Base-by-base conservation (phyloP, 2,113 vertebrate genomes). In the Rafetus swinhoei region DNA sequence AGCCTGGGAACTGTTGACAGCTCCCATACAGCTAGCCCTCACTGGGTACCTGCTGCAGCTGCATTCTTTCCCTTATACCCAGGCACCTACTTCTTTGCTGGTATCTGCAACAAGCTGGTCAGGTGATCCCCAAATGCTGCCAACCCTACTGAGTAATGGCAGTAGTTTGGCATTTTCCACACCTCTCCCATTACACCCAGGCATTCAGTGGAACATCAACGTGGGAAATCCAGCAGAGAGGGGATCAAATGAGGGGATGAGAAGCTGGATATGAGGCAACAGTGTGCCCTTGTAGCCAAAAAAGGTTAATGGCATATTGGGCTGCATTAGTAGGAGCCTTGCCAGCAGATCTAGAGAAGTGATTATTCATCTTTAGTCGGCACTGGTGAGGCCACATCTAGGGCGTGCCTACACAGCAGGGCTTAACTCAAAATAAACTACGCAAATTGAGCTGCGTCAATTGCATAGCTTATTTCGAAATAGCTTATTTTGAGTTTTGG, bases 211-310 rank as follows among this genome's bases (percentile, higher is more conserved):
- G 22, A 35, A 3, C 56, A 52, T 25, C 18, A 59, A 21, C 21
- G 3, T 4, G 55, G 56, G 55, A 81, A 79, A 59, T 87, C 32
- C 45, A 62, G 90, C 7, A 3, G 2, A 0, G 0, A 9, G 85
- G 65, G 76, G 77, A 84, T 92, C 91, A 91, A 95, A 62, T 62
- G 9, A 0, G 45, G 6, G 45, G 45, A 45, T 45, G 45, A 45
- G 6, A 45, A 45, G 45, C 45, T 45, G 45, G 45, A 45, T 45
- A 45, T 45, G 45, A 45, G 45, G 45, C 45, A 45, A 45, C 45
- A 45, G 45, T 45, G 45, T 45, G 45, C 45, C 45, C 45, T 45
- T 45, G 45, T 45, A 45, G 45, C 45, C 45, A 45, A 45, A 45
- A 45, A 45, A 45, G 45, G 39, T 39, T 39, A 39, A 39, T 39